Conservation (phyloP, 2,888 invertebrate species). For the Stomorhina lunata region DNA sequence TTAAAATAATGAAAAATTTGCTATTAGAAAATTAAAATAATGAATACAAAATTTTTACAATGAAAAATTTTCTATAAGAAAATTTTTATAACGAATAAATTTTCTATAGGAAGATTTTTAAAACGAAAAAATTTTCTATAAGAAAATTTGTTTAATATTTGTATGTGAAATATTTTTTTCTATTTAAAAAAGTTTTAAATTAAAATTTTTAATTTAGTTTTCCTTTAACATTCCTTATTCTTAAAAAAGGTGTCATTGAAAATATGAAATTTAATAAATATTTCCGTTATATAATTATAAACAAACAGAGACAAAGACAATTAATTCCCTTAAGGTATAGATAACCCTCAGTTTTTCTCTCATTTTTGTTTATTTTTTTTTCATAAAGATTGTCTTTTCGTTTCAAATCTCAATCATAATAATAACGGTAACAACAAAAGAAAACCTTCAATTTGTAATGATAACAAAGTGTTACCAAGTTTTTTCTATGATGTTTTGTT, state of each 20-base stretch:
- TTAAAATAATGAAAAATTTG: too few species aligned
- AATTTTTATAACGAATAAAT: too few species aligned
- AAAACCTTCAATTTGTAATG: constrained; percentile 45
- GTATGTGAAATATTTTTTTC: too few species aligned
- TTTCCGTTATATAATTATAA: constrained; percentile 12
- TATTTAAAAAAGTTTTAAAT: too few species aligned
- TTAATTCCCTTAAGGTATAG: constrained; percentile 27
- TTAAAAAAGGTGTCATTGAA: too few species aligned
- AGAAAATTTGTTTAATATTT: too few species aligned
- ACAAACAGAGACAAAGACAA: background rate
- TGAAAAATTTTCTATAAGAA: too few species aligned
- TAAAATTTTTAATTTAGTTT: too few species aligned
- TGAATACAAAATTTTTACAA: too few species aligned
- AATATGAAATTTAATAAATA: constrained; percentile 13
- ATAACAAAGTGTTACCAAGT: constrained; percentile 31
- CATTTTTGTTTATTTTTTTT: background rate
- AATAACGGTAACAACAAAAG: constrained; percentile 43
- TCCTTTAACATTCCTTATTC: background rate
- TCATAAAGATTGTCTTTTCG: constrained; percentile 1
- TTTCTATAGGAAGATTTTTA: too few species aligned
- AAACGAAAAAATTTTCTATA: too few species aligned
- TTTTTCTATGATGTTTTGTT: background rate
- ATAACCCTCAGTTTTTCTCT: constrained; percentile 36
- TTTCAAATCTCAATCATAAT: constrained; percentile 26
- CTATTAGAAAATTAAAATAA: too few species aligned